Evolutionary conservation across 2,797 vertebrate genomes (phyloP).

Genomic region (Varecia variegata): DNA sequence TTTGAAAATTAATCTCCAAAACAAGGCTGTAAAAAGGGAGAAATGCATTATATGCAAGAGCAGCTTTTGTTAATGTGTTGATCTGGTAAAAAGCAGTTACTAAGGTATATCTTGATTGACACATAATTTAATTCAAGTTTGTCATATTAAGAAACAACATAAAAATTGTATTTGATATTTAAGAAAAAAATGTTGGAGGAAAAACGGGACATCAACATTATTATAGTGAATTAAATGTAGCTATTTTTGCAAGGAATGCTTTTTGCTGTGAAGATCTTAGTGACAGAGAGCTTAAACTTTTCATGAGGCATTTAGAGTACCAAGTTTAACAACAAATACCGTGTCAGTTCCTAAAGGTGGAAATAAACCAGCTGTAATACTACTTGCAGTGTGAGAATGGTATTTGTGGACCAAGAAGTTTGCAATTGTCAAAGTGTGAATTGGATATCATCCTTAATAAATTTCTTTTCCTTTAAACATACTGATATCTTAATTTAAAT

Average conservation of each 20-base stretch:
- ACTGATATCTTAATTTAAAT: not conserved
- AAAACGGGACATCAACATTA: not conserved
- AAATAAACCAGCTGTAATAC: not conserved
- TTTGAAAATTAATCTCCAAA: conserved; percentile 8
- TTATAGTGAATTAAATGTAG: not conserved
- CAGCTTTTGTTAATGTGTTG: not conserved
- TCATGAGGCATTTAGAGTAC: not conserved
- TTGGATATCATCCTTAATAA: not conserved
- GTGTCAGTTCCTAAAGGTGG: not conserved
- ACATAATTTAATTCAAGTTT: conserved; percentile 23
- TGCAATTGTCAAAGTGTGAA: not conserved
- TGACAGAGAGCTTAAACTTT: not conserved
- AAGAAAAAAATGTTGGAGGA: not conserved
- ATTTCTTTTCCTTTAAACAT: not conserved
- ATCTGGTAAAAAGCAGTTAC: not conserved
- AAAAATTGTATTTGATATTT: not conserved
- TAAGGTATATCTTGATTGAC: not conserved
- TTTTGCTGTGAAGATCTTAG: not conserved
- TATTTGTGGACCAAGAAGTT: not conserved
- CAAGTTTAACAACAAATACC: not conserved
- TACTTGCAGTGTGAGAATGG: not conserved
- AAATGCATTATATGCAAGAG: not conserved
- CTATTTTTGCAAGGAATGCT: not conserved
- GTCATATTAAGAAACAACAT: not conserved
- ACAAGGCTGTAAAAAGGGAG: not conserved